A percentile compares a stretch with the other conserved stretches of the same genome.
Conservation (phyloP, 2,888 invertebrate species). For the Rugalucina vietnamica region DNA sequence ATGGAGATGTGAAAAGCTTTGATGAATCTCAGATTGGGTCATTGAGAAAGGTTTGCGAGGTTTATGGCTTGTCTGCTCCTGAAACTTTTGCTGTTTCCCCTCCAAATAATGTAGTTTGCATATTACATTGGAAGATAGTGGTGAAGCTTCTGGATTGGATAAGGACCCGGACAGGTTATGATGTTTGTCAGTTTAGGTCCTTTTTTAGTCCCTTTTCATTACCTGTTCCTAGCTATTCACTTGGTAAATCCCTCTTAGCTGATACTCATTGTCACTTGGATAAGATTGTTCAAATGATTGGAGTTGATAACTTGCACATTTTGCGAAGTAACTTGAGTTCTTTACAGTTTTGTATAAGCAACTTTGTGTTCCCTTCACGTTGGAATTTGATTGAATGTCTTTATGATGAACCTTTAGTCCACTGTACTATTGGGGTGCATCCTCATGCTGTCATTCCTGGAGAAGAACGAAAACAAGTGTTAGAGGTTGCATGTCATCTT, state of each 20-base stretch:
- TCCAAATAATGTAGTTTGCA: conserved; percentile 8
- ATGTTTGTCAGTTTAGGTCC: not conserved
- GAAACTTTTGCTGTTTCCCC: not conserved
- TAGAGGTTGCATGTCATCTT: not conserved
- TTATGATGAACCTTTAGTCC: not conserved
- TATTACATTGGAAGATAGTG: not conserved
- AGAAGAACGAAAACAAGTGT: not conserved
- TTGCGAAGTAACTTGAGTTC: not conserved
- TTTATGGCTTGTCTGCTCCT: not conserved
- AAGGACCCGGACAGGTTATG: not conserved
- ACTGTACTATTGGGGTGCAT: conserved; percentile 4
- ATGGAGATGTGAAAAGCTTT: no score
- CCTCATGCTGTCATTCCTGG: not conserved
- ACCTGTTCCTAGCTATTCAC: not conserved
- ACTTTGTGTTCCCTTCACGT: not conserved
- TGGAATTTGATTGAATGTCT: not conserved
- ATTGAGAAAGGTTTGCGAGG: no score
- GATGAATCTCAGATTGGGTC: no score
- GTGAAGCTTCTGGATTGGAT: not conserved
- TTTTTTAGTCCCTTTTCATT: not conserved
- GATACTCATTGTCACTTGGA: not conserved
- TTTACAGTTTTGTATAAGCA: not conserved
- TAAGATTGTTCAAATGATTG: not conserved
- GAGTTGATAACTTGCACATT: not conserved
- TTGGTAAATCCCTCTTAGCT: not conserved